A percentile compares a stretch with the other conserved stretches of the same genome.
These are phyloP conservation scores for Guaruba guarouba DNA, from an alignment of 2,113 vertebrate species.

Conservation along the genomic window DNA sequence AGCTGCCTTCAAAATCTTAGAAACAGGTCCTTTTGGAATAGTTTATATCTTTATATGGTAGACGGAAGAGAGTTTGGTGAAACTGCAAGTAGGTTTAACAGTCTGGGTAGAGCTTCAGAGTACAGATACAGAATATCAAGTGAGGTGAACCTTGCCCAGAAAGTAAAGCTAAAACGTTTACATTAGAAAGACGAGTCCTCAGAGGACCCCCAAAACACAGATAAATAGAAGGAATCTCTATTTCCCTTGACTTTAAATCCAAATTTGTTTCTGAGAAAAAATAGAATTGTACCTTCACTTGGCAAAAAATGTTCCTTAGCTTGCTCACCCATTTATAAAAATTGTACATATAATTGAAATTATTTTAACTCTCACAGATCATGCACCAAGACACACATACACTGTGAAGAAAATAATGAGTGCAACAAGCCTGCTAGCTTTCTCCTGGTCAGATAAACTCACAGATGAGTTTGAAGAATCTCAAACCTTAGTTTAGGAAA, in stretches of 20 bases:
- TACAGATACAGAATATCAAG: background rate
- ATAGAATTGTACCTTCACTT: background rate
- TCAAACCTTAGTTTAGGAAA: background rate
- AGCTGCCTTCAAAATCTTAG: background rate
- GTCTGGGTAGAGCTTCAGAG: background rate
- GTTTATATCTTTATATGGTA: background rate
- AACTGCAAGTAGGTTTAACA: background rate
- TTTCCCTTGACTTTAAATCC: background rate
- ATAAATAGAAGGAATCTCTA: background rate
- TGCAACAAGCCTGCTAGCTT: background rate
- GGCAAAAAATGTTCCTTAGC: background rate
- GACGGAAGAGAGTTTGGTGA: background rate
- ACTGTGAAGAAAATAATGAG: background rate
- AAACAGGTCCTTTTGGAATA: background rate
- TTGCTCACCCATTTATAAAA: background rate
- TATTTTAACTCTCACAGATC: background rate
- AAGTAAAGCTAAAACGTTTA: background rate
- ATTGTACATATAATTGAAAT: background rate
- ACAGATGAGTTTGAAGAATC: background rate
- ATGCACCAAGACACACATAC: rapidly evolving
- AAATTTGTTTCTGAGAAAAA: background rate
- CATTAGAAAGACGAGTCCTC: background rate
- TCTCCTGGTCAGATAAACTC: background rate
- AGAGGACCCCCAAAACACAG: background rate
- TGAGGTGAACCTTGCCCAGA: background rate